Evolutionary conservation across 2,888 invertebrate species (phyloP).

Genomic region (Omphaloscelis lunosa): DNA sequence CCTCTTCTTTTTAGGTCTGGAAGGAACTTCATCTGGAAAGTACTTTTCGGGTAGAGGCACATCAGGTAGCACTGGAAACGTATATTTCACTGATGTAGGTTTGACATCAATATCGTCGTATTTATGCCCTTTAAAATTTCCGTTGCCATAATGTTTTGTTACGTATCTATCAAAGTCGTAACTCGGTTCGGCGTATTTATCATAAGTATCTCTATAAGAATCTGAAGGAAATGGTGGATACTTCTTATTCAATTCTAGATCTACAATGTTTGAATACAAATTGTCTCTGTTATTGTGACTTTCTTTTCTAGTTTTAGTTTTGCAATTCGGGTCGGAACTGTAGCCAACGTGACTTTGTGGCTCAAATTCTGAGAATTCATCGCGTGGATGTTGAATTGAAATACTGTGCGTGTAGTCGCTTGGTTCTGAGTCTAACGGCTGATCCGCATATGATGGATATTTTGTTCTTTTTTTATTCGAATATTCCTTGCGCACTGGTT

Average conservation of each 20-base stretch:
- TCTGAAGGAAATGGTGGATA: conserved; percentile 76
- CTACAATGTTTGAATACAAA: conserved; percentile 76
- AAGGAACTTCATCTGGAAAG: conserved; percentile 79
- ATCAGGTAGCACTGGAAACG: conserved; percentile 79
- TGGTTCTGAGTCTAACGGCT: conserved; percentile 77
- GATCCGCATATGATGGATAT: conserved; percentile 69
- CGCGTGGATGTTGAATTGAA: conserved; percentile 83
- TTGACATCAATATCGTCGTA: conserved; percentile 75
- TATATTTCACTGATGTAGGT: conserved; percentile 74
- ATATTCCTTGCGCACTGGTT: conserved; percentile 77
- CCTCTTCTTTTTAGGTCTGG: conserved; percentile 83
- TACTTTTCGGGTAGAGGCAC: conserved; percentile 75
- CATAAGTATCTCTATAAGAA: conserved; percentile 77
- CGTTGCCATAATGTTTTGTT: conserved; percentile 73
- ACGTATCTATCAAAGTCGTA: conserved; percentile 81
- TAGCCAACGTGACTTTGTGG: conserved; percentile 83
- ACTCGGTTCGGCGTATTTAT: conserved; percentile 80
- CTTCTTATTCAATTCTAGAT: conserved; percentile 79
- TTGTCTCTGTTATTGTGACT: conserved; percentile 71
- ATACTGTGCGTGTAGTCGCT: conserved; percentile 86
- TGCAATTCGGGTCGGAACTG: conserved; percentile 83
- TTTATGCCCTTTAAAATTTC: conserved; percentile 75
- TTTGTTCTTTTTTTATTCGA: conserved; percentile 78
- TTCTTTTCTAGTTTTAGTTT: conserved; percentile 83
- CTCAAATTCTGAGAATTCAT: conserved; percentile 76